phyloP scores from a whole-genome alignment of 2,113 vertebrate species.

The Globicephala melas region DNA sequence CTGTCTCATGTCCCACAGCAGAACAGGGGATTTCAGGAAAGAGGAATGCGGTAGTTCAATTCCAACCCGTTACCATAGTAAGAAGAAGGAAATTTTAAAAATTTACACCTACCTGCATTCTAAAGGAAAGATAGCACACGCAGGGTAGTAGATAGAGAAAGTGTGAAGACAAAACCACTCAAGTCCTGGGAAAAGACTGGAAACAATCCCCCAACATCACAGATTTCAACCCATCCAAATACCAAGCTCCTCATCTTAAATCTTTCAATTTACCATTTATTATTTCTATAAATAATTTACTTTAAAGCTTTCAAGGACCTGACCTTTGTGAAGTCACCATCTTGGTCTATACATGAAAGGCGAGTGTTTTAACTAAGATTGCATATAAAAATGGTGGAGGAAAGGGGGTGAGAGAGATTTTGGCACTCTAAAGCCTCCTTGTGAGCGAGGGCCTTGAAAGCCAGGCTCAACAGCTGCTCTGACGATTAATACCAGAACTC shows the following conservation, averaged over 20 bases:
- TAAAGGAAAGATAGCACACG: not conserved
- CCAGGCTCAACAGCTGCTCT: slow-evolving; percentile 60
- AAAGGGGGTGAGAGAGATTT: slow-evolving; percentile 49
- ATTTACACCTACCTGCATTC: not conserved
- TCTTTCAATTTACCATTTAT: slow-evolving; percentile 14
- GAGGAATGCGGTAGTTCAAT: not conserved
- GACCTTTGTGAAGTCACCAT: slow-evolving; percentile 56
- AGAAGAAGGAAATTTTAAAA: not conserved
- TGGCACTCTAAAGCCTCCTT: not conserved
- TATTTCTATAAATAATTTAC: slow-evolving; percentile 48
- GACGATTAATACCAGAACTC: slow-evolving; percentile 34
- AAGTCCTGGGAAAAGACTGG: not conserved
- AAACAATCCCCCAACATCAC: not conserved
- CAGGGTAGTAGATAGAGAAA: not conserved
- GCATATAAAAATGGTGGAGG: slow-evolving; percentile 54
- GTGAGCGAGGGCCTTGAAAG: slow-evolving; percentile 44
- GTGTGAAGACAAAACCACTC: not conserved
- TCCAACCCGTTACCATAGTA: not conserved
- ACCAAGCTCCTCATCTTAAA: not conserved
- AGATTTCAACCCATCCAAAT: not conserved
- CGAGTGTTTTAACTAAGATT: slow-evolving; percentile 63
- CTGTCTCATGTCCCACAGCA: not conserved
- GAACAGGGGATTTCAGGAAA: not conserved
- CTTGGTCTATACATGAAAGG: slow-evolving; percentile 63
- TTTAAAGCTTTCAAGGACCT: slow-evolving; percentile 49